Evolutionary conservation across 2,888 invertebrate genomes (phyloP).

Genomic region (Gymnosoma rotundatum): DNA sequence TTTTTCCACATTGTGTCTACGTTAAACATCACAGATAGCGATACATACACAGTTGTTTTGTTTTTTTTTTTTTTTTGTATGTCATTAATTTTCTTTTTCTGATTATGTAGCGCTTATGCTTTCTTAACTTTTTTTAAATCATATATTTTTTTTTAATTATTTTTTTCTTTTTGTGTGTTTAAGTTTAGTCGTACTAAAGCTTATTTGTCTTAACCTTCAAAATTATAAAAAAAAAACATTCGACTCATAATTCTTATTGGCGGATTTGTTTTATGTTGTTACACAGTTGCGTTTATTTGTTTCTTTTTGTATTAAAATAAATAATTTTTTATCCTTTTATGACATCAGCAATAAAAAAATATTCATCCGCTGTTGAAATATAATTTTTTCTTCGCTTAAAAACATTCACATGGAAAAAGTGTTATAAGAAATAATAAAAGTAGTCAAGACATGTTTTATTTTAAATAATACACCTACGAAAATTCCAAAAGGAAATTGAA

Average conservation of each 20-base stretch:
- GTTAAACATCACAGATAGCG: background rate
- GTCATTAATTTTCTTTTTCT: slow-evolving; percentile 19
- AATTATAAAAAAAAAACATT: slow-evolving; percentile 48
- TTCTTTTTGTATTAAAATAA: no score
- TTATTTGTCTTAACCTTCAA: slow-evolving; percentile 67
- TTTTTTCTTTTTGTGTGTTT: slow-evolving; percentile 25
- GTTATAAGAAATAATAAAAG: no score
- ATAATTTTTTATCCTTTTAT: no score
- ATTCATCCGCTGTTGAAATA: no score
- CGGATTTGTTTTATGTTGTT: background rate
- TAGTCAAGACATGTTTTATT: no score
- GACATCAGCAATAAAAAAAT: no score
- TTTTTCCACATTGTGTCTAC: slow-evolving; percentile 49
- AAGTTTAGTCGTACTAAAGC: slow-evolving; percentile 50
- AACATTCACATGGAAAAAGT: no score
- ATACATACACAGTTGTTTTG: slow-evolving; percentile 1
- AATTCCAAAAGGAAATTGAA: no score
- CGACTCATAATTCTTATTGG: slow-evolving; percentile 45
- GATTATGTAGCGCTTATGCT: slow-evolving; percentile 48
- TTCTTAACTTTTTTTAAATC: slow-evolving; percentile 9
- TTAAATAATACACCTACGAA: no score
- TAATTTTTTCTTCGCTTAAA: no score
- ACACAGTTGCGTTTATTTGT: no score
- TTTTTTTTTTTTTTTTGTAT: slow-evolving; percentile 8
- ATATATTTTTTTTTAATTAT: slow-evolving; percentile 29